These are phyloP conservation scores for Papilio polyxenes DNA, from an alignment of 1,140 invertebrate genomes.

Conservation along the genomic window DNA sequence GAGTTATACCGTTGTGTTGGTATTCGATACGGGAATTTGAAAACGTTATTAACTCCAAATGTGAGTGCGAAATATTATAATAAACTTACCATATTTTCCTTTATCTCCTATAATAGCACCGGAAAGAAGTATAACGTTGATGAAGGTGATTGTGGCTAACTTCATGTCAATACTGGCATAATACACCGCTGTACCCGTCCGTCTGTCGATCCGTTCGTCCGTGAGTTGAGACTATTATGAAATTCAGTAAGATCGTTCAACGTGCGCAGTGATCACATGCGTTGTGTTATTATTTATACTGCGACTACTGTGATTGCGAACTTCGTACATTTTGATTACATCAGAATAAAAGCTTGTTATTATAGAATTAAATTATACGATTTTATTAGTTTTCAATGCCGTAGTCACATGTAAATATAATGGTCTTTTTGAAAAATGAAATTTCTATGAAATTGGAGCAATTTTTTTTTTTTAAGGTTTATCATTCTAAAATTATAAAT, in stretches of 20 bases:
- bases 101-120: neutral
- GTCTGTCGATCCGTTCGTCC: neutral
- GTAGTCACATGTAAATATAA: too few species aligned
- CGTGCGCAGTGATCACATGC: neutral
- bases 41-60: too few species aligned
- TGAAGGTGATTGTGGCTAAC: neutral
- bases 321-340: neutral
- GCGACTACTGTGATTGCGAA: neutral
- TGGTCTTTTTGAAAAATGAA: too few species aligned
- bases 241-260: neutral
- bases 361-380: too few species aligned
- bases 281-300: neutral
- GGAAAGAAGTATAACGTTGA: neutral
- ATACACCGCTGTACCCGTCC: neutral
- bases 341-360: too few species aligned
- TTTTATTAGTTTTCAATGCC: too few species aligned
- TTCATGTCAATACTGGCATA: neutral
- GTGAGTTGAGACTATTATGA: conserved; percentile 5
- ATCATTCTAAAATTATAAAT: too few species aligned
- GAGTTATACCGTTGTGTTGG: too few species aligned
- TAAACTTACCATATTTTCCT: neutral
- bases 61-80: too few species aligned
- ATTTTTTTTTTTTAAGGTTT: too few species aligned
- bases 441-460: too few species aligned
- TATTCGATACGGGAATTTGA: too few species aligned